phyloP scores from a whole-genome alignment of 2,888 invertebrate genomes.

The Phragmatobia fuliginosa region DNA sequence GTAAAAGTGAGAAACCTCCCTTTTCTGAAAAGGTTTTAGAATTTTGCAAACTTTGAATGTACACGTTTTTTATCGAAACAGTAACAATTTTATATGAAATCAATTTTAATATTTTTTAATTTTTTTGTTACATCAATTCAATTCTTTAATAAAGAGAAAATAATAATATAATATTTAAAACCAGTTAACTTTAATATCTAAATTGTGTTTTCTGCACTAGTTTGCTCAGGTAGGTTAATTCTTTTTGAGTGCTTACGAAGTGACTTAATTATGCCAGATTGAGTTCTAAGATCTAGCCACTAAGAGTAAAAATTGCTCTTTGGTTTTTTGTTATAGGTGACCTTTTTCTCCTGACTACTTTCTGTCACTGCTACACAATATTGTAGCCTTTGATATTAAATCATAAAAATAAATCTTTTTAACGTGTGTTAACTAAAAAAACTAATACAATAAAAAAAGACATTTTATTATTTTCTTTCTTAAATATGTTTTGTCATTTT shows the following conservation, averaged over 20 bases:
- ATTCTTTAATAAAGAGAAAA: neutral
- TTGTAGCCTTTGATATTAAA: slow-evolving; percentile 3
- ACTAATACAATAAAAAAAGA: neutral
- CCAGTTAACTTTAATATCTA: slow-evolving; percentile 19
- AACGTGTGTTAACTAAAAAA: slow-evolving; percentile 17
- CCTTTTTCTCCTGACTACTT: neutral
- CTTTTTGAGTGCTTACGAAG: slow-evolving; percentile 10
- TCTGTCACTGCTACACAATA: neutral
- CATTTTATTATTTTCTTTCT: neutral
- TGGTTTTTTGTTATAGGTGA: neutral
- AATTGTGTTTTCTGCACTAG: slow-evolving; percentile 19
- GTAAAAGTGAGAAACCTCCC: slow-evolving; percentile 15
- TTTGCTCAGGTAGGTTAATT: slow-evolving; percentile 21
- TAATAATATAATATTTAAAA: neutral
- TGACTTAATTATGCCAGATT: slow-evolving; percentile 14
- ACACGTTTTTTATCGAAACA: neutral
- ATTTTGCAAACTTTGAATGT: slow-evolving; percentile 8
- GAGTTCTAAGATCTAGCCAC: neutral
- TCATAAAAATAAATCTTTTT: slow-evolving; percentile 1
- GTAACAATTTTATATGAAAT: slow-evolving; percentile 3
- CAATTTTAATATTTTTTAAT: neutral
- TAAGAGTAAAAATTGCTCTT: neutral
- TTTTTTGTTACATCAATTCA: neutral
- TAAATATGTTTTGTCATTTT: neutral
- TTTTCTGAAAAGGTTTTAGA: slow-evolving; percentile 6